These are phyloP conservation scores for Eilema griseolum DNA, from an alignment of 2,888 invertebrate genomes.

Conservation along the genomic window DNA sequence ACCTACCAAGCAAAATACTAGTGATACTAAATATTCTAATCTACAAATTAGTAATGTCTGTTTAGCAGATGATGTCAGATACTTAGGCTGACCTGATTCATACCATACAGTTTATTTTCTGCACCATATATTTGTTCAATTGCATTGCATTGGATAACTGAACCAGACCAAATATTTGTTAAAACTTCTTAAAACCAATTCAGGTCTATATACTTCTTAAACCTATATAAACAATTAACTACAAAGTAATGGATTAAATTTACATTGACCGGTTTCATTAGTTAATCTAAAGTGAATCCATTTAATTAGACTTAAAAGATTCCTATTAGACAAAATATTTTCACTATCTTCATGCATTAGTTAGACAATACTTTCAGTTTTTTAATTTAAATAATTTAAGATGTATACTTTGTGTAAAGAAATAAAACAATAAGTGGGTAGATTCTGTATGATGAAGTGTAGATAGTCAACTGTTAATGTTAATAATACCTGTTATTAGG, in stretches of 20 bases:
- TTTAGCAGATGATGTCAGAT: constrained; percentile 60
- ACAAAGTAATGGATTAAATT: constrained; percentile 4
- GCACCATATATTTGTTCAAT: constrained; percentile 6
- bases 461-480: not conserved
- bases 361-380: constrained; percentile 15
- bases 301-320: constrained; percentile 15
- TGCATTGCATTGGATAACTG: constrained; percentile 19
- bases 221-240: not conserved
- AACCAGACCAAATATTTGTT: constrained; percentile 19
- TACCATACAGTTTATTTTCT: constrained; percentile 32
- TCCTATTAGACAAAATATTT: constrained; percentile 12
- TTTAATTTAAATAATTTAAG: constrained; percentile 16
- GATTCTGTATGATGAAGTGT: not conserved
- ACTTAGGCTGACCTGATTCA: constrained; percentile 58
- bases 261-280: not conserved
- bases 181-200: constrained; percentile 17
- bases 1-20: not conserved
- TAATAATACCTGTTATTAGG: not conserved
- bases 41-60: constrained; percentile 18
- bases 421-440: constrained; percentile 4
- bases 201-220: not conserved
- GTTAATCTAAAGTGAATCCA: not conserved
- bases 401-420: constrained; percentile 12
- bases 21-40: not conserved
- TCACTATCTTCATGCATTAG: constrained; percentile 13